A percentile compares a stretch with the other conserved stretches of the same genome.
These are phyloP conservation scores for Corythaeola cristata DNA, from an alignment of 2,113 vertebrate genomes.

Conservation along the genomic window DNA sequence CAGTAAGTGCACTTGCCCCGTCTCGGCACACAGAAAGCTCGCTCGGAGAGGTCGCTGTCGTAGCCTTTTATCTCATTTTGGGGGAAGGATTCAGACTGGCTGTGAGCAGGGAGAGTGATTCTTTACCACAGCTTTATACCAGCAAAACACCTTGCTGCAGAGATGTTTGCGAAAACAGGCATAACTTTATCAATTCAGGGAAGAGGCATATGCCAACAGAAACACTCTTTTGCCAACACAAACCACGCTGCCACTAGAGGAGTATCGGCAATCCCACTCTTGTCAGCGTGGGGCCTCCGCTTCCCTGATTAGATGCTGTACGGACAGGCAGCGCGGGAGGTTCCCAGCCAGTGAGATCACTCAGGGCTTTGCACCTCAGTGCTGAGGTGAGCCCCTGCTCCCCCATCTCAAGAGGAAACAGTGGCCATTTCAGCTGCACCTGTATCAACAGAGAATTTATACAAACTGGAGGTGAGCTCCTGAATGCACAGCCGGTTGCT, in stretches of 20 bases:
- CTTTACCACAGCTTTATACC: background rate
- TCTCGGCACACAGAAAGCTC: background rate
- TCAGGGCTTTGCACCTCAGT: background rate
- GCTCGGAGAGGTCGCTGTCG: background rate
- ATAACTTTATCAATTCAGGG: constrained; percentile 3
- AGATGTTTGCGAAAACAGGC: background rate
- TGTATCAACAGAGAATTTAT: background rate
- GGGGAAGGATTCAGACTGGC: background rate
- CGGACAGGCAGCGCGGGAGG: background rate
- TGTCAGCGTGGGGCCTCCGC: background rate
- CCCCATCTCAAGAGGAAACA: background rate
- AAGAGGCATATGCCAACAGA: constrained; percentile 39
- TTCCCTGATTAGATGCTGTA: background rate
- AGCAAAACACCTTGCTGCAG: constrained; percentile 25
- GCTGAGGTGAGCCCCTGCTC: background rate
- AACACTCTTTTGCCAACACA: constrained; percentile 43
- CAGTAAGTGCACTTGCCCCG: background rate
- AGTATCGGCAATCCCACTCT: background rate
- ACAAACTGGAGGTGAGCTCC: background rate
- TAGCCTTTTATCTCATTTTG: background rate
- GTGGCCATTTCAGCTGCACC: background rate
- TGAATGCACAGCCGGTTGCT: rapidly evolving
- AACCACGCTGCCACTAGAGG: background rate
- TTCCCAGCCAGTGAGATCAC: constrained; percentile 16
- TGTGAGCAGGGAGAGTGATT: background rate